Evolutionary conservation across 2,888 invertebrate genomes (phyloP).

Genomic region (Gasteruption jaculator): DNA sequence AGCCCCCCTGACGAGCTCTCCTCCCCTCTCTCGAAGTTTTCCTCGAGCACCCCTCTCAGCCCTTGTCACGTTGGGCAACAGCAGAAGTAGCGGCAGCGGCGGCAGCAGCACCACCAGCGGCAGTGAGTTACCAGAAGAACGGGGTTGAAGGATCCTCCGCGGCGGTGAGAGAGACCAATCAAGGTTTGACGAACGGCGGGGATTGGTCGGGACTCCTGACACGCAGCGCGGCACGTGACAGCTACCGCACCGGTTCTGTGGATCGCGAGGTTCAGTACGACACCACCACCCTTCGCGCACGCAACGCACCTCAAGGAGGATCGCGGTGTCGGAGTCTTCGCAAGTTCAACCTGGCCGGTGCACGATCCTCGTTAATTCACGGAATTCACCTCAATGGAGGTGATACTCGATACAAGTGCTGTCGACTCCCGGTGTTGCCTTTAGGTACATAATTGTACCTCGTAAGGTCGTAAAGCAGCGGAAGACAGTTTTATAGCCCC

Average conservation of each 20-base stretch:
- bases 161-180: slow-evolving; percentile 56
- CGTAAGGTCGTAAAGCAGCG: slow-evolving; percentile 51
- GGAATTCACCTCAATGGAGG: too few species aligned
- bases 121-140: slow-evolving; percentile 32
- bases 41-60: slow-evolving; percentile 29
- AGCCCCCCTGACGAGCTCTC: slow-evolving; percentile 44
- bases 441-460: slow-evolving; percentile 43
- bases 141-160: slow-evolving; percentile 51
- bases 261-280: slow-evolving; percentile 50
- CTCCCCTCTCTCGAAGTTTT: too few species aligned
- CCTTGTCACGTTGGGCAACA: slow-evolving; percentile 41
- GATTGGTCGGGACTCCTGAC: slow-evolving; percentile 51
- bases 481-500: slow-evolving; percentile 55
- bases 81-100: slow-evolving; percentile 20
- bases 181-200: slow-evolving; percentile 56
- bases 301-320: too few species aligned
- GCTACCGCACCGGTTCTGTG: slow-evolving; percentile 50
- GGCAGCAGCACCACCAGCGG: slow-evolving; percentile 23
- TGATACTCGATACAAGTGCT: slow-evolving; percentile 30
- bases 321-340: too few species aligned
- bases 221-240: slow-evolving; percentile 52
- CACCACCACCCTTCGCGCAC: slow-evolving; percentile 51
- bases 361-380: slow-evolving; percentile 7
- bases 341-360: slow-evolving; percentile 9
- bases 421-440: slow-evolving; percentile 30